Percentiles rank a stretch among this genome's conserved stretches.
Evolutionary conservation across 2,113 vertebrate species (phyloP).

Genomic region (Astatotilapia flaviijosephi): DNA sequence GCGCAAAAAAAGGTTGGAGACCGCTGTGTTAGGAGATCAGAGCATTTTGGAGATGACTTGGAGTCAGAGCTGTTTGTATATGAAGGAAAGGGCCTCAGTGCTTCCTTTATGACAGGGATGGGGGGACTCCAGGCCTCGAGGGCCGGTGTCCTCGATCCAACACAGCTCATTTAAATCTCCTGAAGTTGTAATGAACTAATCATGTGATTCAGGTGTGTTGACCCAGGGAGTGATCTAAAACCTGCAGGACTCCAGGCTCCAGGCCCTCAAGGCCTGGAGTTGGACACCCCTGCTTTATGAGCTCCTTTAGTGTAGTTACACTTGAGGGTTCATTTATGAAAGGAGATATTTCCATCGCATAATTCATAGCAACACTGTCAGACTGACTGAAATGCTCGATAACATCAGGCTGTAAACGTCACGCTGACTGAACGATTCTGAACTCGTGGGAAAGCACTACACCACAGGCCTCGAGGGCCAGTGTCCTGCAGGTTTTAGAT

Average conservation of each 20-base stretch:
- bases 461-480: not conserved
- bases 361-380: not conserved
- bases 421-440: not conserved
- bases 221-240: not conserved
- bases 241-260: not conserved
- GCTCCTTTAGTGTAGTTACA: not conserved
- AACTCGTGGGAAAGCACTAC: not conserved
- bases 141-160: not conserved
- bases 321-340: not conserved
- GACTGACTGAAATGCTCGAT: not conserved
- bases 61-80: not conserved
- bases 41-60: not conserved
- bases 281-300: not conserved
- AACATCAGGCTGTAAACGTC: not conserved
- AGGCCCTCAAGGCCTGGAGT: not conserved
- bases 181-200: not conserved
- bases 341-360: not conserved
- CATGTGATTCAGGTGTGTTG: not conserved
- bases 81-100: not conserved
- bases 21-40: fast-evolving
- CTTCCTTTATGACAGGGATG: not conserved
- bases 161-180: not conserved
- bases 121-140: not conserved
- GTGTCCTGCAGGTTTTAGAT: too few species aligned
- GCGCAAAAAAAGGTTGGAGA: fast-evolving